Conservation (phyloP, 2,888 invertebrate genomes). For the Pandemis cinnamomeana region DNA sequence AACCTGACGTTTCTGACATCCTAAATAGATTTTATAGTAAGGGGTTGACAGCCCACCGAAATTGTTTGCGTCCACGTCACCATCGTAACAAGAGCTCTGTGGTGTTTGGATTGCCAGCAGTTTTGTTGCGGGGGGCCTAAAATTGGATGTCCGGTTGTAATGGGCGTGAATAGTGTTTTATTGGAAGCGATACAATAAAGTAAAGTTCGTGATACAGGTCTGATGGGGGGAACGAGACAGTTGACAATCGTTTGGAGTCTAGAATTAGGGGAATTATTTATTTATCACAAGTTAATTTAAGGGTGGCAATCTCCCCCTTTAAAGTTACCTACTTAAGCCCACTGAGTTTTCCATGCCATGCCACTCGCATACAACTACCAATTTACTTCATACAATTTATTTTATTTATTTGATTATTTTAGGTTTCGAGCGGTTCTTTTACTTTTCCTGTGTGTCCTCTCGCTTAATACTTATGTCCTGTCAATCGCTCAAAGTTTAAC, state of each 20-base stretch:
- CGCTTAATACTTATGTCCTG: no score
- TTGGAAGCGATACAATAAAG: slow-evolving; percentile 34
- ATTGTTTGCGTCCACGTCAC: slow-evolving; percentile 20
- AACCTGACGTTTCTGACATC: slow-evolving; percentile 28
- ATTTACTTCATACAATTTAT: no score
- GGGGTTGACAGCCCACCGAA: slow-evolving; percentile 32
- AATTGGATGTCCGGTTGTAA: slow-evolving; percentile 14
- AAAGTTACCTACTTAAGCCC: no score
- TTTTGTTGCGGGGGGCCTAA: background rate
- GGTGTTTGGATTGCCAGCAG: background rate
- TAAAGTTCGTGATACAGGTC: slow-evolving; percentile 28
- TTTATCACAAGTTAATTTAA: background rate
- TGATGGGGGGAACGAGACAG: slow-evolving; percentile 27
- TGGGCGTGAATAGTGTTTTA: slow-evolving; percentile 25
- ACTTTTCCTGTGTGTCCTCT: no score
- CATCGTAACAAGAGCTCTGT: slow-evolving; percentile 2
- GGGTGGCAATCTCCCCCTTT: background rate
- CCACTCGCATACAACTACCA: no score
- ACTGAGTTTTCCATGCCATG: no score
- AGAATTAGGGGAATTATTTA: background rate
- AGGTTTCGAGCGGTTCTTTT: no score
- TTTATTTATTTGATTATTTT: no score
- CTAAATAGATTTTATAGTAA: slow-evolving; percentile 31
- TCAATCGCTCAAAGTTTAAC: no score
- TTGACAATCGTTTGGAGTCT: slow-evolving; percentile 9